Percentiles rank a stretch among this genome's conserved stretches.
phyloP scores from a whole-genome alignment of 2,797 vertebrate genomes.

The Falco concolor region DNA sequence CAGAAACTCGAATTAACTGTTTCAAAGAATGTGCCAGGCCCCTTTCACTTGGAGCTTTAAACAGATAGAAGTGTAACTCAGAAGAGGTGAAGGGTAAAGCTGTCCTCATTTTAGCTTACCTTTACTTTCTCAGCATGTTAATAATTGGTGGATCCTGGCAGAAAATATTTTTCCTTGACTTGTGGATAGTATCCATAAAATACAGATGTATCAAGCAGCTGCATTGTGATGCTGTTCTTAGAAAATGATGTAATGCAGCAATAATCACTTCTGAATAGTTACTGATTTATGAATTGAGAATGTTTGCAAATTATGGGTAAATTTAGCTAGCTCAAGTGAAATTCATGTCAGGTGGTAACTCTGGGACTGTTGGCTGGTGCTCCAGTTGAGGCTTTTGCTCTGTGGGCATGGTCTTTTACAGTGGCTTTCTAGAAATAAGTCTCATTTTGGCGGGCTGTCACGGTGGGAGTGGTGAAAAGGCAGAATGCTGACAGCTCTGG shows the following conservation, averaged over 20 bases:
- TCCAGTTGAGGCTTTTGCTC: not conserved
- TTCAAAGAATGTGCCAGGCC: not conserved
- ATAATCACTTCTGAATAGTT: slow-evolving; percentile 34
- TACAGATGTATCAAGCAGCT: slow-evolving; percentile 40
- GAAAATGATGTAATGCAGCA: slow-evolving; percentile 24
- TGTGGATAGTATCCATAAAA: slow-evolving; percentile 11
- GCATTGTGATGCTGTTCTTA: slow-evolving; percentile 34
- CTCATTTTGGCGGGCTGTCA: not conserved
- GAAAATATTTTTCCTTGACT: slow-evolving; percentile 2
- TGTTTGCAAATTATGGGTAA: slow-evolving; percentile 28
- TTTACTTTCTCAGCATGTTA: not conserved
- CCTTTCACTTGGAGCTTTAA: not conserved
- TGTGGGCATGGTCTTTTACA: not conserved
- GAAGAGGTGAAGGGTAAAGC: not conserved
- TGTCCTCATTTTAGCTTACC: not conserved
- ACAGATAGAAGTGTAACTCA: not conserved
- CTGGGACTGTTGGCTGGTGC: not conserved
- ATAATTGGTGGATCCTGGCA: not conserved
- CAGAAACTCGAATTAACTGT: slow-evolving; percentile 14
- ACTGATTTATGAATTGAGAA: slow-evolving; percentile 44
- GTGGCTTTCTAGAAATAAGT: not conserved
- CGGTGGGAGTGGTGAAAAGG: not conserved
- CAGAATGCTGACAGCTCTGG: not conserved
- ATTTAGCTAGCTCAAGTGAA: not conserved
- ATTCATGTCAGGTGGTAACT: not conserved